These are phyloP conservation scores for Tokudaia tokunoshimensis DNA, from an alignment of 2,797 vertebrate genomes.

Conservation along the genomic window DNA sequence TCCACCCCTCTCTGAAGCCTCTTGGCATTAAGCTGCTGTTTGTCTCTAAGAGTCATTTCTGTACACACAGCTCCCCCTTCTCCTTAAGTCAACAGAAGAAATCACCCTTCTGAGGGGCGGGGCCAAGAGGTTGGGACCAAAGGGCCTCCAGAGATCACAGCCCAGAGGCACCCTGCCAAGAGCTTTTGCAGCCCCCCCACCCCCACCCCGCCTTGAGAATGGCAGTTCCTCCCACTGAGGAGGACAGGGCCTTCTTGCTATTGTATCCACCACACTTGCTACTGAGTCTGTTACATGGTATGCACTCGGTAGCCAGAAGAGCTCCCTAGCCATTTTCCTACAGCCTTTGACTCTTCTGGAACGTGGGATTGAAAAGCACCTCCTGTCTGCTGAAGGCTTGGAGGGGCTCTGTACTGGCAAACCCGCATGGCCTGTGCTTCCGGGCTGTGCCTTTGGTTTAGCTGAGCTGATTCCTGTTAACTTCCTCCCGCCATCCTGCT, in stretches of 20 bases:
- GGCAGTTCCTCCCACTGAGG: not conserved
- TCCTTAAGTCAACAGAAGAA: not conserved
- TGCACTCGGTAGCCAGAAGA: not conserved
- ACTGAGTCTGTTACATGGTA: not conserved
- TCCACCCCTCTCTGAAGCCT: not conserved
- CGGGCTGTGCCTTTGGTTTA: no score
- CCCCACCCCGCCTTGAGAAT: not conserved
- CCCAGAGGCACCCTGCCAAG: not conserved
- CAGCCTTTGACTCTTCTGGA: not conserved
- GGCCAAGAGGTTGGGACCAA: not conserved
- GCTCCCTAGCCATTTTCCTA: not conserved
- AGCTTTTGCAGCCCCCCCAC: not conserved
- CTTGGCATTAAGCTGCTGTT: not conserved
- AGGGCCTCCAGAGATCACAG: not conserved
- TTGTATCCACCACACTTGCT: not conserved
- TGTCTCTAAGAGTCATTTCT: not conserved
- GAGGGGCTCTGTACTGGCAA: not conserved
- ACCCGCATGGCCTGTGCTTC: accelerated
- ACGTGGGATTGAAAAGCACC: not conserved
- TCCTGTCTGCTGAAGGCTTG: not conserved
- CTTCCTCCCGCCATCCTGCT: not conserved
- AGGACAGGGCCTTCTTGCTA: no score
- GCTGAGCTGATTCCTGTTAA: no score
- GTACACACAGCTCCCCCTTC: not conserved
- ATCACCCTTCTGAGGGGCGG: not conserved